Base-by-base conservation (phyloP, 1,140 invertebrate species). In the Tetragnatha versicolor region DNA sequence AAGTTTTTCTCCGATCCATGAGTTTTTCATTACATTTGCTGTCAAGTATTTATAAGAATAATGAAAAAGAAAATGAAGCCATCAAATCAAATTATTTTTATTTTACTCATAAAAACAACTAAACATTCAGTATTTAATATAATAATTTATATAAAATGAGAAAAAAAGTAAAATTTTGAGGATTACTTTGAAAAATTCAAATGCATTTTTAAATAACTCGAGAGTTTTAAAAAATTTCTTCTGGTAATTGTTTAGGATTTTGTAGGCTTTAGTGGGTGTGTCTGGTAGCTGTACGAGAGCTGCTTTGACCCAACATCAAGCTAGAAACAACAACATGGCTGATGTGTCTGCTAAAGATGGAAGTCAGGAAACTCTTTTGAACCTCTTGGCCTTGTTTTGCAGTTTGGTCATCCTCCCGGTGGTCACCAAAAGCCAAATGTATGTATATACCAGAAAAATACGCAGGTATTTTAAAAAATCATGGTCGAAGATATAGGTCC, bases 321-420 rank as follows among this genome's bases (percentile, higher is more conserved):
- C 96, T 0, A 86, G 93, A 55, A 86, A 91, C 79, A 92, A 94
- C 79, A 98, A 98, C 86, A 90, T 97, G 85, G 97, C 93, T 2
- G 89, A 98, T 87, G 93, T 98, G 0, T 92, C 94, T 4, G 96
- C 96, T 1, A 98, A 98, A 88, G 97, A 98, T 87, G 93, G 93
- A 9, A 96, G 94, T 81, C 97, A 99, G 88, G 97, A 98, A 85
- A 98, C 95, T 0, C 89, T 94, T 81, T 95, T 98, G 0, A 98
- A 98, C 87, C 87, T 98, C 51, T 84, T 93, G 35, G 95, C 93
- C 12, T 92, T 96, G 5, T 84, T 94, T 66, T 82, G 91, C 14
- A 93, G 93, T 72, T 88, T 98, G 39, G 86, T 92, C 29, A 84
- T 98, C 55, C 87, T 97, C 2, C 91, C 92, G 33, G 81, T 90